Evolutionary conservation across 2,797 vertebrate species (phyloP).

Genomic region (Microctenopoma lineatum): DNA sequence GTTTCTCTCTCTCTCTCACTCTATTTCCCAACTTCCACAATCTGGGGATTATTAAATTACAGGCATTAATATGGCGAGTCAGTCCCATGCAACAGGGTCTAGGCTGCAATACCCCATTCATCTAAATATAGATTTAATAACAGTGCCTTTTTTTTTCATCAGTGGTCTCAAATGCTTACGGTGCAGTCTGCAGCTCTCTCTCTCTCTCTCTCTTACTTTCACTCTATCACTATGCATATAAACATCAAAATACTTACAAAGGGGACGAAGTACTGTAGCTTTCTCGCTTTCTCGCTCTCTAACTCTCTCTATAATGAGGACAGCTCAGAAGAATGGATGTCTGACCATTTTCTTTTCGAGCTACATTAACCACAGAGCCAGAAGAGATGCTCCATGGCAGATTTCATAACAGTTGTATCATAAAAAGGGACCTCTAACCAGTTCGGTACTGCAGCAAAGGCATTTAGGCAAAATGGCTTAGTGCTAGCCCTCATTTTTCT

Average conservation of each 20-base stretch:
- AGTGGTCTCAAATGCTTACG: conserved; percentile 76
- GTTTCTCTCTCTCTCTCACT: conserved; percentile 8
- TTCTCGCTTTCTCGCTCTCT: conserved; percentile 9
- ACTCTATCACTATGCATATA: conserved; percentile 51
- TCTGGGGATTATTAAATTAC: conserved; percentile 77
- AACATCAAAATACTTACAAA: conserved; percentile 65
- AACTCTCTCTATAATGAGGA: conserved; percentile 72
- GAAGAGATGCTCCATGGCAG: conserved; percentile 72
- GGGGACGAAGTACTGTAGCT: conserved; percentile 34
- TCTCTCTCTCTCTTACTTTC: conserved; percentile 17
- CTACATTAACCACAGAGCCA: conserved; percentile 80
- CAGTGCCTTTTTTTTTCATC: conserved; percentile 66
- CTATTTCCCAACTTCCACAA: conserved; percentile 68
- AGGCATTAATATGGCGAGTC: conserved; percentile 75
- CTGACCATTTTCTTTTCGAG: conserved; percentile 81
- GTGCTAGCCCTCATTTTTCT: conserved; percentile 42
- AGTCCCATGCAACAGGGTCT: conserved; percentile 62
- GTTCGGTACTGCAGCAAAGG: conserved; percentile 52
- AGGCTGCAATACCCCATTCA: conserved; percentile 62
- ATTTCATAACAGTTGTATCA: conserved; percentile 78
- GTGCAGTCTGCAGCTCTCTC: conserved; percentile 65
- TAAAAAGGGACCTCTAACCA: conserved; percentile 68
- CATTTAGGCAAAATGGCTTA: conserved; percentile 63
- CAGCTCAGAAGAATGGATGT: conserved; percentile 68
- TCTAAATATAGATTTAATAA: conserved; percentile 86